Evolutionary conservation across 2,113 vertebrate genomes (phyloP).

Genomic region (Prunella himalayana): DNA sequence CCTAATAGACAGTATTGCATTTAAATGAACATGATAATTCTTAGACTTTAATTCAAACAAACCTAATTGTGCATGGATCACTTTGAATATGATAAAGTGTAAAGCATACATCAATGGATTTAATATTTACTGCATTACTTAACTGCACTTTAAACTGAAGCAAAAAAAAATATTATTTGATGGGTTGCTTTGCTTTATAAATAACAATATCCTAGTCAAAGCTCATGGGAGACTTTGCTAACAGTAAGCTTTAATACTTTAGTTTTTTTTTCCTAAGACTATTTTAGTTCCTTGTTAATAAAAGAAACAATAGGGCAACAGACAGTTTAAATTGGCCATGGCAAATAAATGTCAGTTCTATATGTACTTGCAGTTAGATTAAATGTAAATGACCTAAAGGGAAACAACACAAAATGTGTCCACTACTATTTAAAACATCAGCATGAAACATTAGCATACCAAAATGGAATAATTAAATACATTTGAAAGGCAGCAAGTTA

Average conservation of each 20-base stretch:
- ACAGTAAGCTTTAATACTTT: not conserved
- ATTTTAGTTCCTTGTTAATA: not conserved
- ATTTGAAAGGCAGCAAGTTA: not conserved
- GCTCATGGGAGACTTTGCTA: not conserved
- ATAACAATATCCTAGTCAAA: not conserved
- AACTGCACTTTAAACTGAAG: not conserved
- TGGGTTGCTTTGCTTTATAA: not conserved
- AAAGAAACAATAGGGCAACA: not conserved
- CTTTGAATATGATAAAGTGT: not conserved
- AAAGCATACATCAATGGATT: not conserved
- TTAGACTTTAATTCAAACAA: slow-evolving; percentile 37
- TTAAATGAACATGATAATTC: slow-evolving; percentile 10
- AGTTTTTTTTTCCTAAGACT: not conserved
- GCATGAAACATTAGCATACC: not conserved
- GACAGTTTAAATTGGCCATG: not conserved
- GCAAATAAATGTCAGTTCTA: not conserved
- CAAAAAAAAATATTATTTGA: not conserved
- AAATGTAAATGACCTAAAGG: not conserved
- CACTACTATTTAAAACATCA: not conserved
- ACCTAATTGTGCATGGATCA: slow-evolving; percentile 35
- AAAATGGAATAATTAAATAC: not conserved
- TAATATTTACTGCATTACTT: slow-evolving; percentile 1
- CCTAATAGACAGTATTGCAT: not conserved
- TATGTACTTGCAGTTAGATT: not conserved
- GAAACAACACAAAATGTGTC: not conserved